Base-by-base conservation (phyloP, 2,113 vertebrate species). In the Phoxinus phoxinus region DNA sequence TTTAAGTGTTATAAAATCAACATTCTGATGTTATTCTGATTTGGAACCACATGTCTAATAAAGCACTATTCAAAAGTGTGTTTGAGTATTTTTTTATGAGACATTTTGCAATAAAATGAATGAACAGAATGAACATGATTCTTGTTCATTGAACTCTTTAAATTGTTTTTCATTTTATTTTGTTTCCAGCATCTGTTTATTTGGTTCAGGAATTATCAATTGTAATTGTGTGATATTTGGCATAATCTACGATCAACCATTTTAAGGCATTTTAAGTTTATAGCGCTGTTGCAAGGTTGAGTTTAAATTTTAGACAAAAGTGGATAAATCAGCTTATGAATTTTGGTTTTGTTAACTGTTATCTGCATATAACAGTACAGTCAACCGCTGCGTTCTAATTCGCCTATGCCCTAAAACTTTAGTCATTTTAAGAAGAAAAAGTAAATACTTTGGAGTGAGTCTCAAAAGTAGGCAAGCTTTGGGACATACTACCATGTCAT, bases 81-180 rank as follows among this genome's bases (percentile, higher is more conserved):
- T 71, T 71, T 72, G 69, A 72, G 35, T 35, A 72, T 41, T 72
- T 71, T n/a, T 51, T 37, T 2, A 72, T 41, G 21, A 41, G 69
- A 41, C 69, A 72, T 12, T 72, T 72, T 72, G 69, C 21, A 72
- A 72, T 41, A 72, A 72, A 51, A 71, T n/a, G 4, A 13, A n/a
- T n/a, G 12, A 72, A 72, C 35, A 41, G 67, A 71, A 41, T 72
- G 35, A 72, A 41, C 10, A 72, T 3, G 21, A n/a, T 72, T 37
- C 3, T n/a, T n/a, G 21, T 72, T 72, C 41, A 12, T 71, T 37
- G 9, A 71, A 41, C 35, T 71, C 23, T 41, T 71, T 72, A 23
- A 71, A 35, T 56, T 21, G 19, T 53, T 53, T 17, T 56, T 32
- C 3, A 10, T 69, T 37, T 69, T 37, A 37, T 69, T 23, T 71